Evolutionary conservation across 2,888 invertebrate species (phyloP), one percentile per base, ranked within the genome.

Genomic region (Lochmaea crataegi): DNA sequence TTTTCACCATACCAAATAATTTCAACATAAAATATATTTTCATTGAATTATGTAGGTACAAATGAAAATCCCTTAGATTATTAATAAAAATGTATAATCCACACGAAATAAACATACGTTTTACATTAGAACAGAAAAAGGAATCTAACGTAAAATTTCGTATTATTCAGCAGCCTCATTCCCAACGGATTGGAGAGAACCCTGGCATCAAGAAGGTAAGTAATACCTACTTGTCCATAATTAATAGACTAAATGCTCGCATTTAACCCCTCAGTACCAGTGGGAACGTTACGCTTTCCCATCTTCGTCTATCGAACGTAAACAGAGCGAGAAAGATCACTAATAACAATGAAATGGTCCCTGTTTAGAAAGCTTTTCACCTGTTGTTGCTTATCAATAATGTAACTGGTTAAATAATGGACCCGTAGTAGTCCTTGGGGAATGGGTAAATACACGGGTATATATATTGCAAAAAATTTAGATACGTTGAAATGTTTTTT

Each of bases 191-290:
- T 86, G 87, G 86, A 83, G 86, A 83, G 86, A 86, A 80, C 81
- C 86, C 83, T 87, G 87, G 87, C 86, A 86, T 84, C 86, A 86
- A 86, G 87, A 87, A 84, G 87, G 87, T 86, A 86, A 85, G 86
- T 86, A 85, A 84, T 84, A 83, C 82, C 79, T 80, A 80, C 79
- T 80, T 74, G 79, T 85, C 76, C 82, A 86, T 86, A 83, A 86
- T 86, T 85, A 82, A 86, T 82, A 80, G 76, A 74, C 79, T 80
- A 84, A 86, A 85, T 84, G 85, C 83, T 83, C 81, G 80, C 83
- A 79, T 84, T 85, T 85, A 85, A 84, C 84, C 84, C 84, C 84
- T 82, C 82, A 77, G 76, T 75, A 68, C 60, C 53, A 26, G 68
- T 42, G 68, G 68, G 63, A 69, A 53, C 63, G 60, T 58, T 56